These are phyloP conservation scores for roundworm (Caenorhabditis elegans) DNA, from an alignment of 1,140 invertebrate species.

Conservation along the genomic window WBcel235 BX284606.5:9234001-9234500, in stretches of 20 bases:
- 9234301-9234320: conserved; percentile 12
- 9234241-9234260: conserved; percentile 42
- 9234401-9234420: conserved; percentile 4
- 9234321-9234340: conserved; percentile 10
- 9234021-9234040: conserved; percentile 18
- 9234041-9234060: conserved; percentile 37
- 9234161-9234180: conserved; percentile 40
- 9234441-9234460: neutral
- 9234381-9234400: conserved; percentile 27
- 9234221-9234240: conserved; percentile 44
- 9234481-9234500: neutral
- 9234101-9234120: conserved; percentile 43
- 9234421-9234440: no score
- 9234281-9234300: conserved; percentile 27
- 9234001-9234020: conserved; percentile 36
- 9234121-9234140: conserved; percentile 43
- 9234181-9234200: conserved; percentile 38
- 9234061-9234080: conserved; percentile 37
- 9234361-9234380: conserved; percentile 36
- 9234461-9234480: conserved; percentile 37
- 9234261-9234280: conserved; percentile 41
- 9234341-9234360: neutral
- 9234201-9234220: conserved; percentile 42
- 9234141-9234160: conserved; percentile 39
- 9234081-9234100: conserved; percentile 32